phyloP scores from a whole-genome alignment of 2,797 vertebrate species.

The Malacoctenus gilli region DNA sequence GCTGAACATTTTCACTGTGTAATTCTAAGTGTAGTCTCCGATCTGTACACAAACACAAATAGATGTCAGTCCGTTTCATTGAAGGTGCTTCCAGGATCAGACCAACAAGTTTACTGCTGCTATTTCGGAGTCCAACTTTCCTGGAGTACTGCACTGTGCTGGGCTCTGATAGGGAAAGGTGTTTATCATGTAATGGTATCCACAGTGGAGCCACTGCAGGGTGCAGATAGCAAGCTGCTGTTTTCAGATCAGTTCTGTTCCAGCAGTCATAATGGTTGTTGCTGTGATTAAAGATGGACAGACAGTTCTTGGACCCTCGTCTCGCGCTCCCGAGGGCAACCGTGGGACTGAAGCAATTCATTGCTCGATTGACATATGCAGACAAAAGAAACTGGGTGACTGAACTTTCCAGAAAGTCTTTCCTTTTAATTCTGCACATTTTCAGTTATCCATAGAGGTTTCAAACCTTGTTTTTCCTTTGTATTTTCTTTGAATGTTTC shows the following conservation, averaged over 20 bases:
- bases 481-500: not conserved
- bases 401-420: slow-evolving; percentile 13
- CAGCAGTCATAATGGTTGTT: slow-evolving; percentile 71
- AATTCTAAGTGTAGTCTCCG: not conserved
- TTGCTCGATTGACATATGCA: slow-evolving; percentile 19
- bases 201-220: slow-evolving; percentile 78
- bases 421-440: slow-evolving; percentile 13
- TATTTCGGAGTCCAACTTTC: slow-evolving; percentile 64
- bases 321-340: slow-evolving; percentile 37
- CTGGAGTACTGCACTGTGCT: slow-evolving; percentile 51
- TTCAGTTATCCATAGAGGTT: not conserved
- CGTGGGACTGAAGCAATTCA: slow-evolving; percentile 19
- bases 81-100: slow-evolving; percentile 24
- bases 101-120: slow-evolving; percentile 56
- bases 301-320: slow-evolving; percentile 63
- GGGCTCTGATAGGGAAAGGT: slow-evolving; percentile 72
- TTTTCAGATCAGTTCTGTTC: slow-evolving; percentile 74
- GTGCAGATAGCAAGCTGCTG: slow-evolving; percentile 74
- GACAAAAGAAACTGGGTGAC: slow-evolving; percentile 22
- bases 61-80: slow-evolving; percentile 7
- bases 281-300: slow-evolving; percentile 70
- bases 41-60: not conserved
- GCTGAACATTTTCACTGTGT: not conserved
- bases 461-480: not conserved
- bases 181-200: slow-evolving; percentile 79